Evolutionary conservation across 2,888 invertebrate species (phyloP).

Genomic region (Harpalus rubripes): DNA sequence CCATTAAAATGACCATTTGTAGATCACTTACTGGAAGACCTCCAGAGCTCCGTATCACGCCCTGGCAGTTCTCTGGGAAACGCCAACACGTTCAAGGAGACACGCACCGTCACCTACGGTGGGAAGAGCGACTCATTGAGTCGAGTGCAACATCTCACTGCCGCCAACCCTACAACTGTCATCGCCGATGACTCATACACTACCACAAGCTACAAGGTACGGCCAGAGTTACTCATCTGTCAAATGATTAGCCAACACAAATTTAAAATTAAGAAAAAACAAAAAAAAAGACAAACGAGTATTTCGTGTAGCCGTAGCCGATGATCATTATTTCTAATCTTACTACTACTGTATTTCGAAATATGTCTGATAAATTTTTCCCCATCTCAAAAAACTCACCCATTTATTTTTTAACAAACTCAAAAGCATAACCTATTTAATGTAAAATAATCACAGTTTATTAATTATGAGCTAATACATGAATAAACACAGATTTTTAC

Average conservation of each 20-base stretch:
- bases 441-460: no score
- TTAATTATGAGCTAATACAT: no score
- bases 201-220: constrained; percentile 75
- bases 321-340: no score
- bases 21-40: constrained; percentile 77
- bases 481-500: no score
- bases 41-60: constrained; percentile 76
- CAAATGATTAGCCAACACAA: not conserved
- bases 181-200: constrained; percentile 76
- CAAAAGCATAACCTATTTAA: no score
- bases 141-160: constrained; percentile 73
- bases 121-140: constrained; percentile 74
- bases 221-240: constrained; percentile 21
- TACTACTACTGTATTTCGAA: no score
- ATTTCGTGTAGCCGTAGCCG: not conserved
- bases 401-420: no score
- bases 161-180: constrained; percentile 75
- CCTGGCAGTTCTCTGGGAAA: constrained; percentile 75
- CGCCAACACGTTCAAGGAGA: constrained; percentile 72
- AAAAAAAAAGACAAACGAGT: not conserved
- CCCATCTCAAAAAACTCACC: no score
- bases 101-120: constrained; percentile 70
- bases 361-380: no score
- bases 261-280: not conserved
- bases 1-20: constrained; percentile 63